These are phyloP conservation scores for Drosophila auraria DNA, from an alignment of 1,140 invertebrate species.

Conservation along the genomic window DNA sequence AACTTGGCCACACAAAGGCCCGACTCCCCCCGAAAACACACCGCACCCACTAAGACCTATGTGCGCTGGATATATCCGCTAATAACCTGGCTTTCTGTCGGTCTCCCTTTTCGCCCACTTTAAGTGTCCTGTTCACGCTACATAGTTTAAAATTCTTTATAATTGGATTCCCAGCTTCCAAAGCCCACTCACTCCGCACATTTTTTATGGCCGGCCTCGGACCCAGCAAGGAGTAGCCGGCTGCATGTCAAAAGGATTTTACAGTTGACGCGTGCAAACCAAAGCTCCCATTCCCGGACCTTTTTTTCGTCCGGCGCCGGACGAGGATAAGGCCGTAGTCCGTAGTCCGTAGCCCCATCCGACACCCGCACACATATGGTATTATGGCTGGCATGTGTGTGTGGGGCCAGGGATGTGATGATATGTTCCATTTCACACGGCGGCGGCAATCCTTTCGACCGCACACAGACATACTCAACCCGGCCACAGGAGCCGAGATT, in stretches of 20 bases:
- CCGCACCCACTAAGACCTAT: constrained; percentile 22
- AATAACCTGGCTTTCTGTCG: constrained; percentile 67
- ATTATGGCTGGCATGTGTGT: constrained; percentile 17
- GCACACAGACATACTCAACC: constrained; percentile 61
- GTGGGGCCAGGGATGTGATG: constrained; percentile 60
- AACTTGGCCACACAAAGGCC: constrained; percentile 64
- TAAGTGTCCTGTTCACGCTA: constrained; percentile 79
- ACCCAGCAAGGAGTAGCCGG: constrained; percentile 38
- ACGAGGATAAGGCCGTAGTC: constrained; percentile 11
- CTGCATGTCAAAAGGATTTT: constrained; percentile 81
- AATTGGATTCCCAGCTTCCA: constrained; percentile 78
- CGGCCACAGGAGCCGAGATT: constrained; percentile 62
- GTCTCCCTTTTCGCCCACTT: constrained; percentile 60
- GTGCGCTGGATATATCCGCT: constrained; percentile 57
- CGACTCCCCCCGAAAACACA: constrained; percentile 5
- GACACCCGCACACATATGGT: constrained; percentile 47
- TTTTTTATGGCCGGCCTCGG: constrained; percentile 70
- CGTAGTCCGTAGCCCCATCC: constrained; percentile 34
- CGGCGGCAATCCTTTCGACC: constrained; percentile 78
- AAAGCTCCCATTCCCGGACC: constrained; percentile 50
- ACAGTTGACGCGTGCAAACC: constrained; percentile 81
- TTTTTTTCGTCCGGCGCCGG: constrained; percentile 38
- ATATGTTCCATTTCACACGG: constrained; percentile 84
- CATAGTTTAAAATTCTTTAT: constrained; percentile 83
- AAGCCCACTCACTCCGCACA: constrained; percentile 51